phyloP scores from a whole-genome alignment of 1,140 invertebrate genomes.

The Drosophila asahinai region DNA sequence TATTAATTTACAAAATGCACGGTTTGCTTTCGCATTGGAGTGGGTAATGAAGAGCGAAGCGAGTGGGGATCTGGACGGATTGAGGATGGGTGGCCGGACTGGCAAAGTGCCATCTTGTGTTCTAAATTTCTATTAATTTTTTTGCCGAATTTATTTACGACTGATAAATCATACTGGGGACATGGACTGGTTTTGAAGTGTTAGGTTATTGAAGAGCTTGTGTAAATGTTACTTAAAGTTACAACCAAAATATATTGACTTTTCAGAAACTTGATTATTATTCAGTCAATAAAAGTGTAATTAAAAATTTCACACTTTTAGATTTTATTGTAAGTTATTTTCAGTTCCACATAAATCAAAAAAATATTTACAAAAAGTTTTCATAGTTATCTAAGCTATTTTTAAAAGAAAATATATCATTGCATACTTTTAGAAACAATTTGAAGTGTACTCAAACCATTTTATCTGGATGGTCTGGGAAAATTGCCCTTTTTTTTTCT shows the following conservation, averaged over 20 bases:
- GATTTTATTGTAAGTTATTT: not conserved
- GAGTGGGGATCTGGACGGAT: not conserved
- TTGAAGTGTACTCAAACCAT: too few species aligned
- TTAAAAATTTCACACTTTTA: not conserved
- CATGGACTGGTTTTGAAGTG: not conserved
- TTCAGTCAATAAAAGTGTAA: not conserved
- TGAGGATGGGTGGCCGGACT: constrained; percentile 35
- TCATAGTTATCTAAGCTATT: too few species aligned
- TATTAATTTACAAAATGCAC: constrained; percentile 80
- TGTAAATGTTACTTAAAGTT: not conserved
- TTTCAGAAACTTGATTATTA: accelerated
- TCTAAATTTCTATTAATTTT: constrained; percentile 32
- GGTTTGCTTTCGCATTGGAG: constrained; percentile 43
- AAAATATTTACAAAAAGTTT: too few species aligned
- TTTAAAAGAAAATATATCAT: too few species aligned
- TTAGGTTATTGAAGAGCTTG: not conserved
- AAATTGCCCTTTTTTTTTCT: accelerated
- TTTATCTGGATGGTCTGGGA: too few species aligned
- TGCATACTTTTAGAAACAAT: too few species aligned
- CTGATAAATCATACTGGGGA: not conserved
- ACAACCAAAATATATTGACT: not conserved
- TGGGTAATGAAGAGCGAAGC: constrained; percentile 38
- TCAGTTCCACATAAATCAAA: too few species aligned
- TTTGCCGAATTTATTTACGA: constrained; percentile 22
- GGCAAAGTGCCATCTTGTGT: constrained; percentile 26